Evolutionary conservation across 2,888 invertebrate species (phyloP).

Genomic region (Sinohyriopsis cumingii): DNA sequence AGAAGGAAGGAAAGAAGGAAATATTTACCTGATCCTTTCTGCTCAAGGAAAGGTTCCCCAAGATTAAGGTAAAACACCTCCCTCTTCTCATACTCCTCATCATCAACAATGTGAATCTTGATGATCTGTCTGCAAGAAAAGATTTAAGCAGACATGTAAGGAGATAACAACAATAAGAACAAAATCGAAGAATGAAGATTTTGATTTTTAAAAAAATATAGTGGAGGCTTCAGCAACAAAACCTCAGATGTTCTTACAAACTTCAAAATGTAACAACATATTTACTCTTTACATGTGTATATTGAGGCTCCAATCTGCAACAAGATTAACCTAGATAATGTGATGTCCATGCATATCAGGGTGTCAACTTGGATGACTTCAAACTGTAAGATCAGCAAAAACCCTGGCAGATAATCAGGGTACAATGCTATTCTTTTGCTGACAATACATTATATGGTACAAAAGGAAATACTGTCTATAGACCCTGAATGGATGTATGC

Average conservation of each 20-base stretch:
- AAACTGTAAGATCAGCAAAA: too few relatives aligned
- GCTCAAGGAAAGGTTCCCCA: conserved; percentile 80
- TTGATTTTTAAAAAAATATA: conserved; percentile 1
- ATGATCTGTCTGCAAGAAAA: conserved; percentile 86
- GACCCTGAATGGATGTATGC: too few relatives aligned
- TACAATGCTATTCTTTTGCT: too few relatives aligned
- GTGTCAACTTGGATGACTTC: too few relatives aligned
- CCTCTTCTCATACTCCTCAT: conserved; percentile 98
- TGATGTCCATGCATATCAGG: too few relatives aligned
- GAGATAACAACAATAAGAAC: conserved; percentile 3
- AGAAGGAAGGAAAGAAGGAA: too few relatives aligned
- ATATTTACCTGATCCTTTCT: conserved; percentile 56
- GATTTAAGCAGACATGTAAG: neutral
- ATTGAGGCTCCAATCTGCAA: too few relatives aligned
- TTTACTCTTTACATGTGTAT: too few relatives aligned
- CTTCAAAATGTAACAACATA: neutral
- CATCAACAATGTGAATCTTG: conserved; percentile 90
- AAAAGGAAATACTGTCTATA: too few relatives aligned
- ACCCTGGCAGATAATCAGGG: too few relatives aligned
- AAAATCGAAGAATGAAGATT: neutral
- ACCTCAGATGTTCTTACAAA: neutral
- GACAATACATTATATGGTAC: too few relatives aligned
- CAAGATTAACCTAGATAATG: too few relatives aligned
- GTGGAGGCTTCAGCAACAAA: neutral
- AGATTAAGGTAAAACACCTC: conserved; percentile 93